Base-by-base conservation (phyloP, 2,113 vertebrate genomes). In the Himantopus leucocephalus region DNA sequence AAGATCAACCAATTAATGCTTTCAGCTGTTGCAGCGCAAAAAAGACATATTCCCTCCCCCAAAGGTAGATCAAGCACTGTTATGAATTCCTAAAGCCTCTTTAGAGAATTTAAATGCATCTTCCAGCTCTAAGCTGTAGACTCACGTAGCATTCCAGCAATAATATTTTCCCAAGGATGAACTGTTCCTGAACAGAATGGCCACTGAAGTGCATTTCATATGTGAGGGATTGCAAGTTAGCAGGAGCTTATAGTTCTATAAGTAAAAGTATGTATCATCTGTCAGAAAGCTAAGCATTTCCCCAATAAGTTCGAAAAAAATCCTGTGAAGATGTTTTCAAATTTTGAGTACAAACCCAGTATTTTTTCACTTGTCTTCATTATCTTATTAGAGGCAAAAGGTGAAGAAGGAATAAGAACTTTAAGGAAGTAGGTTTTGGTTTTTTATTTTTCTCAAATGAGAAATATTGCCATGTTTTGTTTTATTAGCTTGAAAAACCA, bases 111-210 rank as follows among this genome's bases (percentile, higher is more conserved):
- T 94, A 94, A 91, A 94, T 92, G 76, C 80, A 90, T 89, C 77
- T 29, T 89, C 35, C 62, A 91, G 70, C 62, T 90, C 73, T 59
- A 64, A 95, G 76, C 66, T 91, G 76, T 70, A 86, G 92, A 75
- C 68, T 96, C 92, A 71, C 2, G 0, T 60, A 89, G 73, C 64
- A 78, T 93, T 89, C 91, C 88, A 92, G 94, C 73, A 94, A 85
- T 94, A 95, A 95, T 89, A 68, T 97, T 97, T 96, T 95, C 73
- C 76, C 81, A 96, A 55, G 91, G 91, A 95, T 92, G 94, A 96
- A 81, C 60, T 77, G 55, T 81, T 96, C 91, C 88, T 68, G 85
- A 85, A 62, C 60, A 87, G 91, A 94, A 79, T 50, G 80, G 86
- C 62, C 92, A 82, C 53, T 64, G 83, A 92, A 84, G 53, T 60